Conservation (phyloP, 2,888 invertebrate species). For the Tetanocera ferruginea region DNA sequence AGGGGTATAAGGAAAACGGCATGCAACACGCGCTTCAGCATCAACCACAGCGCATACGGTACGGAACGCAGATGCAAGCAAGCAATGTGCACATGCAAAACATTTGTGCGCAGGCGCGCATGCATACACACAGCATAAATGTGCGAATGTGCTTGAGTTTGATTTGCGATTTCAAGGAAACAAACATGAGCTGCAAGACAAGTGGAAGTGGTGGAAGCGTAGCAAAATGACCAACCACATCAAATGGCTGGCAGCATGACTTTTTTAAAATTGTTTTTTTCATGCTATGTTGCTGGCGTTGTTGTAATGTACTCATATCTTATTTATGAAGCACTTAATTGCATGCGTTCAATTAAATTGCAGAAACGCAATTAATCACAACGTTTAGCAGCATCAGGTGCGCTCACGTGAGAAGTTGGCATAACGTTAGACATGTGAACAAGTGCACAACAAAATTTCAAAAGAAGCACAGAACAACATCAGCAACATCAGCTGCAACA, state of each 20-base stretch:
- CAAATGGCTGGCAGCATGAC: background rate
- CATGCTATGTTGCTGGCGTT: background rate
- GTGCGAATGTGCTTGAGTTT: slow-evolving; percentile 61
- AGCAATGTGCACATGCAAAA: slow-evolving; percentile 21
- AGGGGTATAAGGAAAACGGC: slow-evolving; percentile 5
- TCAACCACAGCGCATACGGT: background rate
- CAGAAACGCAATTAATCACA: slow-evolving; percentile 65
- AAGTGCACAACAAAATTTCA: background rate
- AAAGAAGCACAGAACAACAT: slow-evolving; percentile 15
- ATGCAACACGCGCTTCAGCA: slow-evolving; percentile 25
- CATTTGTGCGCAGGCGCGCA: slow-evolving; percentile 41
- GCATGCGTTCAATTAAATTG: slow-evolving; percentile 66
- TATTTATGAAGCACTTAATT: slow-evolving; percentile 64
- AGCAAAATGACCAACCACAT: background rate
- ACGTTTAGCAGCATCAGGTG: slow-evolving; percentile 34
- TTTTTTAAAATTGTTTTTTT: background rate
- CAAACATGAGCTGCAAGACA: slow-evolving; percentile 32
- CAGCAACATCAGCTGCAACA: slow-evolving; percentile 34
- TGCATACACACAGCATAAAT: slow-evolving; percentile 41
- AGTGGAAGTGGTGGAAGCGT: slow-evolving; percentile 3
- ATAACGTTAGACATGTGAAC: slow-evolving; percentile 4
- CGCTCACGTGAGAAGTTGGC: slow-evolving; percentile 24
- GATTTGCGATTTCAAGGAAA: slow-evolving; percentile 65
- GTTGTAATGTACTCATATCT: background rate
- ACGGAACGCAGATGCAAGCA: slow-evolving; percentile 8